A percentile compares a stretch with the other conserved stretches of the same genome.
Evolutionary conservation across 2,888 invertebrate genomes (phyloP).

Genomic region (Eumerus sabulonum): DNA sequence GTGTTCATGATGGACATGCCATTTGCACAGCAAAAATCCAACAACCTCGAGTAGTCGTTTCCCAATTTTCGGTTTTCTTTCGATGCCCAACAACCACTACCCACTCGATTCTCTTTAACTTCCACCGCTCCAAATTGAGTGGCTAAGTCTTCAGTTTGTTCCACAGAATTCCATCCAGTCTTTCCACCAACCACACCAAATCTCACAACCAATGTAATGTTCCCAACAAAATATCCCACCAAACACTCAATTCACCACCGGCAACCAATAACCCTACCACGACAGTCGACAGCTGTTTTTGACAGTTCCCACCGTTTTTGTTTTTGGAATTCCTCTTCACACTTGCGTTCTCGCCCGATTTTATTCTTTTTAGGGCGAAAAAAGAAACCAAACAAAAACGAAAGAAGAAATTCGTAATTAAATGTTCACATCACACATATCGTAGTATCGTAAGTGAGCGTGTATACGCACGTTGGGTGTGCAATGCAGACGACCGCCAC

Average conservation of each 20-base stretch:
- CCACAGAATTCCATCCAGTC: too few relatives aligned
- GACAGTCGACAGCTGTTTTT: conserved; percentile 32
- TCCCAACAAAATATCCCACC: neutral
- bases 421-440: neutral
- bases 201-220: too few relatives aligned
- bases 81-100: too few relatives aligned
- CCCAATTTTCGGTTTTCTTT: too few relatives aligned
- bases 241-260: neutral
- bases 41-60: too few relatives aligned
- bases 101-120: too few relatives aligned
- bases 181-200: too few relatives aligned
- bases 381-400: conserved; percentile 15
- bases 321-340: conserved; percentile 17
- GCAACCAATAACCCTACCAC: neutral
- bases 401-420: conserved; percentile 1
- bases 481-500: conserved; percentile 8
- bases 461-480: conserved; percentile 35
- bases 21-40: too few relatives aligned
- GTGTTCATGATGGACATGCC: too few relatives aligned
- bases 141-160: too few relatives aligned
- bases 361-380: conserved; percentile 2
- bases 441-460: conserved; percentile 1
- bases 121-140: too few relatives aligned
- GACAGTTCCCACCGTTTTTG: conserved; percentile 9
- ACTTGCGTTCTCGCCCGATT: conserved; percentile 10